Base-by-base conservation (phyloP, 1,140 invertebrate genomes). In the Nixonia krombeini region DNA sequence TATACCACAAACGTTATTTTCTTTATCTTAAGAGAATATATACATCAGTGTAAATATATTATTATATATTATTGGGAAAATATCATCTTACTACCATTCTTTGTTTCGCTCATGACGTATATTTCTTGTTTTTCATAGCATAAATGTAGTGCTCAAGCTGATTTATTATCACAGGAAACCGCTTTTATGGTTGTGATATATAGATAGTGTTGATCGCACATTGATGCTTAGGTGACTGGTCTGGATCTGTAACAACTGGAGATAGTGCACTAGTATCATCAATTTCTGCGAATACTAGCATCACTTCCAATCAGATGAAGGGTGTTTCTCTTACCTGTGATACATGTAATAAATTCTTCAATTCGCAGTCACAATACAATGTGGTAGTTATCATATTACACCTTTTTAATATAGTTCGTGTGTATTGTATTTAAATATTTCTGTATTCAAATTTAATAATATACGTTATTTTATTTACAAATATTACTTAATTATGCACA, bases 131-230 rank as follows among this genome's bases (percentile, higher is more conserved):
- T 79, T 69, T 75, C 75, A 74, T 81, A 73, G 81, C 83, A 84
- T 85, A 78, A 80, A 84, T 84, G 81, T 85, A 85, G 80, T 77
- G 82, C 76, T 85, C 81, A 85, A 85, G 82, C 81, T 85, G 58
- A 85, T 85, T 84, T 83, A 83, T 84, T 84, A 85, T 85, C 82
- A 84, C 81, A 83, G 62, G 68, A 75, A 40, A 76, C 74, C 76
- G 61, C 66, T 41, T 49, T 47, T 64, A 72, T 74, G 73, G 74
- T 77, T 81, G 83, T 83, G 82, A 84, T 85, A 83, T 67, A 84
- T 83, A 85, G 82, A 85, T 85, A 85, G 82, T 84, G 73, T 84
- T 85, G 83, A 84, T 83, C 82, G 72, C 74, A 83, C 82, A 85
- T 84, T 85, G 75, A 83, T 84, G 83, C 83, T 80, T 83, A 85